phyloP scores from a whole-genome alignment of 2,797 vertebrate species.

The Enteromius thamalakanensis region DNA sequence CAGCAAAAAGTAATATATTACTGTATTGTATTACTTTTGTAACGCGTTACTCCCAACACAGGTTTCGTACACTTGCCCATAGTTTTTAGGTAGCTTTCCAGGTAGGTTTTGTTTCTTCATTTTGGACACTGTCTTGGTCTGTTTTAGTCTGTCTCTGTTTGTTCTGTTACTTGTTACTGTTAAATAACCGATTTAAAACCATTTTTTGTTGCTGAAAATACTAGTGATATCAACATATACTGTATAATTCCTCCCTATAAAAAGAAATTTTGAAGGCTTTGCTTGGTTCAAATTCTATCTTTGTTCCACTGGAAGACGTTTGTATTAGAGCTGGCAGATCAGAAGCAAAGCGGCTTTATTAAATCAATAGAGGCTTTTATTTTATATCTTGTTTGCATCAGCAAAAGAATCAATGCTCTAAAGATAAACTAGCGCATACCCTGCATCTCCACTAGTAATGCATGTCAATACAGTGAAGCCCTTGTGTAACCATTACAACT shows the following conservation, averaged over 20 bases:
- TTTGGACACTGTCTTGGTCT: no score
- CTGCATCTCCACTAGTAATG: not conserved
- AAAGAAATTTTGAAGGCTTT: not conserved
- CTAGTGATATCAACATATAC: not conserved
- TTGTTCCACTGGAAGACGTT: not conserved
- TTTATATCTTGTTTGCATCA: conserved; percentile 33
- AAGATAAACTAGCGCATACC: not conserved
- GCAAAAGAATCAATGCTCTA: conserved; percentile 20
- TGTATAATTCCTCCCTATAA: not conserved
- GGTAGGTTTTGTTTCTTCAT: no score
- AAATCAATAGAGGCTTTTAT: conserved; percentile 29
- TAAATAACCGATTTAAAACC: no score
- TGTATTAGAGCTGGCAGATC: conserved; percentile 12
- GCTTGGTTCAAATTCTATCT: not conserved
- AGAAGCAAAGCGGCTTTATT: conserved; percentile 1
- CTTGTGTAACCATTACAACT: conserved; percentile 8
- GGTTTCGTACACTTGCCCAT: no score
- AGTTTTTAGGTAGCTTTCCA: no score
- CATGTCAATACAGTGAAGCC: conserved; percentile 3
- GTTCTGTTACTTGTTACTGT: no score
- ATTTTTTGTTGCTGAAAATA: no score
- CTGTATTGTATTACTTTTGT: no score
- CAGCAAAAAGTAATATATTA: no score
- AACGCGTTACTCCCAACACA: no score
- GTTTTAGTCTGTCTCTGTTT: no score